Evolutionary conservation across 2,888 invertebrate genomes (phyloP).

Genomic region (Leptopilina myrica): DNA sequence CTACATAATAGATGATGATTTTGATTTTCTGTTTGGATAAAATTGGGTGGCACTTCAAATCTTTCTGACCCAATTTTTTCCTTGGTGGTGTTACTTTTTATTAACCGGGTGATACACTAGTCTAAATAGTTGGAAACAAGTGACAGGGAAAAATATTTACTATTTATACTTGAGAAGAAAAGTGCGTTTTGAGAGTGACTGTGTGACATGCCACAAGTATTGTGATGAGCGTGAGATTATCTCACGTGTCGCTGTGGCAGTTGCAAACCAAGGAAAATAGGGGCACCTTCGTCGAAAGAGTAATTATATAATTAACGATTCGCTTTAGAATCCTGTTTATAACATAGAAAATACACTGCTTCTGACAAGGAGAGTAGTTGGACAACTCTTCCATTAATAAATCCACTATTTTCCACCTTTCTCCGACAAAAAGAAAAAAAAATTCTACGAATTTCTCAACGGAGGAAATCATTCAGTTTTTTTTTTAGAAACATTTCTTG

Average conservation of each 20-base stretch:
- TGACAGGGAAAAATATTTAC: conserved; percentile 8
- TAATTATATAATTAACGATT: conserved; percentile 37
- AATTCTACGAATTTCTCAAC: too few relatives aligned
- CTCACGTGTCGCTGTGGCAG: conserved; percentile 51
- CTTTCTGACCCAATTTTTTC: too few relatives aligned
- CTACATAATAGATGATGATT: too few relatives aligned
- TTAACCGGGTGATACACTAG: conserved; percentile 39
- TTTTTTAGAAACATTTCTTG: too few relatives aligned
- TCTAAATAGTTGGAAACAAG: conserved; percentile 34
- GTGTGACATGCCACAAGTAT: conserved; percentile 8
- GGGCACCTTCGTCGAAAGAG: conserved; percentile 31
- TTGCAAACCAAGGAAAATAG: conserved; percentile 16
- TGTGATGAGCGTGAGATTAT: conserved; percentile 58
- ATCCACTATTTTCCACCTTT: too few relatives aligned
- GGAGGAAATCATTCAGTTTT: too few relatives aligned
- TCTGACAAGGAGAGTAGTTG: not conserved
- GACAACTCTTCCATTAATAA: conserved; percentile 1
- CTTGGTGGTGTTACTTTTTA: not conserved
- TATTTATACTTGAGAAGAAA: conserved; percentile 38
- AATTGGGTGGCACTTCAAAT: too few relatives aligned
- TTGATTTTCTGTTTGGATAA: too few relatives aligned
- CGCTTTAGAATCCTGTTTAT: not conserved
- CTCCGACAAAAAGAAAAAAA: too few relatives aligned
- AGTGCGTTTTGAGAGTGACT: conserved; percentile 54
- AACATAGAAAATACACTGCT: not conserved